These are phyloP conservation scores for Sebastes reedi DNA, from an alignment of 2,797 vertebrate species.

Conservation along the genomic window DNA sequence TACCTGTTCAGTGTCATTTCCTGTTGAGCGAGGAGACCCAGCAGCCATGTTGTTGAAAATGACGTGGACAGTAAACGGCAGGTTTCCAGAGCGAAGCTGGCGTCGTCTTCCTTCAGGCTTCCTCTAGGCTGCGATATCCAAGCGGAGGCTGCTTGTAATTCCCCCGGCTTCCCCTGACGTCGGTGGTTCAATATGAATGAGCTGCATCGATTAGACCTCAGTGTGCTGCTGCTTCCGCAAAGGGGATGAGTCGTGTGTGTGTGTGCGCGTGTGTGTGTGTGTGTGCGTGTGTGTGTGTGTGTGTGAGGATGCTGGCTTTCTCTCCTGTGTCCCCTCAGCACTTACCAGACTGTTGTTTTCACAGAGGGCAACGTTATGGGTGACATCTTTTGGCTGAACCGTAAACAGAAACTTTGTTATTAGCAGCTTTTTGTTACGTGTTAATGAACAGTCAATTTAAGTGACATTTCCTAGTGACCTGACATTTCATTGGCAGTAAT, in stretches of 20 bases:
- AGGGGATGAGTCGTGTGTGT: conserved; percentile 22
- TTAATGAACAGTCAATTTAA: conserved; percentile 24
- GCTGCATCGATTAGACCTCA: conserved; percentile 77
- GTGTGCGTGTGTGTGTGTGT: background rate
- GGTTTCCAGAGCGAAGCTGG: conserved; percentile 33
- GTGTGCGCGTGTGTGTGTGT: background rate
- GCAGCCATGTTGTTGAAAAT: conserved; percentile 23
- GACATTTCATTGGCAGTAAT: background rate
- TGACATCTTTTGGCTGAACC: conserved; percentile 47
- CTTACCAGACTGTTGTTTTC: conserved; percentile 64
- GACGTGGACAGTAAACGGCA: conserved; percentile 34
- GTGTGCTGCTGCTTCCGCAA: conserved; percentile 44
- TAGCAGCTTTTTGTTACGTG: conserved; percentile 36
- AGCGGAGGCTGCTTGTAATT: conserved; percentile 75
- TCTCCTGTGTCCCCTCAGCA: conserved; percentile 40
- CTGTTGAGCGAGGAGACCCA: background rate
- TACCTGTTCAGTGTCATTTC: conserved; percentile 7
- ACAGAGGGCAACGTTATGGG: conserved; percentile 37
- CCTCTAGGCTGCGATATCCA: conserved; percentile 65
- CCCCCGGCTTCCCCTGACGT: conserved; percentile 74
- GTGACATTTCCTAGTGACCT: conserved; percentile 18
- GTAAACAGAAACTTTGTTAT: conserved; percentile 48
- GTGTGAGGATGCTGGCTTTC: conserved; percentile 35
- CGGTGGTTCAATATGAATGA: conserved; percentile 79
- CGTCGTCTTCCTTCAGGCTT: conserved; percentile 56